Percentiles rank a stretch among this genome's conserved stretches.
phyloP scores from a whole-genome alignment of 2,797 vertebrate genomes.

The Cottoperca gobio region DNA sequence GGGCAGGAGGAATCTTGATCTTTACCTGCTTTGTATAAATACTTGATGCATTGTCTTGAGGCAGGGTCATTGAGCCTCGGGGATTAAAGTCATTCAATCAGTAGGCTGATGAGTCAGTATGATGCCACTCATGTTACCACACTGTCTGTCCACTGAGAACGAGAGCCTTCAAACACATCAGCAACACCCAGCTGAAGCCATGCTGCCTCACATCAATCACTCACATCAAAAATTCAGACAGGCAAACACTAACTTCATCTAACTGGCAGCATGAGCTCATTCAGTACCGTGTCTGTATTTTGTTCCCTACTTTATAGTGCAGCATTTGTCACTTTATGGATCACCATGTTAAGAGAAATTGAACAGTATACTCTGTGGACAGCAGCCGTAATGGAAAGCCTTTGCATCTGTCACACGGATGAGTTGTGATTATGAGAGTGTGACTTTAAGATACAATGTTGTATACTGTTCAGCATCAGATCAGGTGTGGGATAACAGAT shows the following conservation, averaged over 20 bases:
- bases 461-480: constrained; percentile 12
- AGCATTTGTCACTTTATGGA: constrained; percentile 40
- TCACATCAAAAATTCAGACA: constrained; percentile 54
- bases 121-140: constrained; percentile 74
- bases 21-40: constrained; percentile 72
- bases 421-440: constrained; percentile 30
- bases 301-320: constrained; percentile 13
- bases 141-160: constrained; percentile 72
- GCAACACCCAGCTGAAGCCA: constrained; percentile 49
- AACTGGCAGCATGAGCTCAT: constrained; percentile 51
- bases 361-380: constrained; percentile 3
- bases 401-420: constrained; percentile 46
- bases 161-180: constrained; percentile 76
- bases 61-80: constrained; percentile 36
- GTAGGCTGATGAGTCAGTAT: constrained; percentile 76
- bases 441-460: constrained; percentile 35
- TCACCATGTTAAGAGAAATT: constrained; percentile 18
- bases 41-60: constrained; percentile 71
- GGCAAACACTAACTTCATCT: constrained; percentile 46
- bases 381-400: constrained; percentile 32
- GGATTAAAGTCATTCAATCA: constrained; percentile 67
- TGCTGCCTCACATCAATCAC: constrained; percentile 69
- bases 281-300: constrained; percentile 18
- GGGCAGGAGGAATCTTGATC: constrained; percentile 46
- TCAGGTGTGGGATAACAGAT: constrained; percentile 52